Evolutionary conservation across 2,113 vertebrate species (phyloP), one percentile per base, ranked within the genome.

Genomic region (Cephalopholis sonnerati): DNA sequence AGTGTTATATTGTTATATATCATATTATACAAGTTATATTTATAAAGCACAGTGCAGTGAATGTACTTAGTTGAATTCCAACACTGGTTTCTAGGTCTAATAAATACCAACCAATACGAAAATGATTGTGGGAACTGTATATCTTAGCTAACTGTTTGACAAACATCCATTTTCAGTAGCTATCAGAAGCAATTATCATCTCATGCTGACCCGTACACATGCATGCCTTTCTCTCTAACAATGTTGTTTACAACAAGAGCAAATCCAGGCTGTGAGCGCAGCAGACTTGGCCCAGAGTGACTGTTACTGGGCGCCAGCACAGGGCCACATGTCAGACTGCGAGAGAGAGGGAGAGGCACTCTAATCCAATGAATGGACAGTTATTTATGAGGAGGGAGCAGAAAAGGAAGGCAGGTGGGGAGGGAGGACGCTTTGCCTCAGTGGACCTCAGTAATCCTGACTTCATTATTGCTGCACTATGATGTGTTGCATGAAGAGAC

Each of bases 181-280:
- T 41, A 36, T 5, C 72, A 69, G 55, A 75, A 66, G 85, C 72
- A 92, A 85, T 85, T 87, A 91, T 82, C 77, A 59, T 82, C 79
- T 81, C 87, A 75, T 16, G 62, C 50, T 58, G 79, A 85, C 54
- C 69, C 71, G 53, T 74, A 84, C 64, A 81, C 76, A 74, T 46
- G 74, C 70, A 81, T 69, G 77, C 41, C 57, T 71, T 82, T 86
- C 74, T 81, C 80, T 58, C 76, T 61, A 81, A 92, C 89, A 93
- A 89, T 90, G 89, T 77, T 89, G 90, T 91, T 90, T 90, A 92
- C 91, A 79, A 74, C 81, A 27, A 82, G 77, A 61, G 79, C 53
- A 77, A 79, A 88, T 76, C 80, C 48, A 74, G 72, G 44, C 86
- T 58, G 65, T 55, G 69, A 77, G 78, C 72, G 59, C 71, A 70